Conservation (phyloP, 2,888 invertebrate species). For the Mythimna ferrago region DNA sequence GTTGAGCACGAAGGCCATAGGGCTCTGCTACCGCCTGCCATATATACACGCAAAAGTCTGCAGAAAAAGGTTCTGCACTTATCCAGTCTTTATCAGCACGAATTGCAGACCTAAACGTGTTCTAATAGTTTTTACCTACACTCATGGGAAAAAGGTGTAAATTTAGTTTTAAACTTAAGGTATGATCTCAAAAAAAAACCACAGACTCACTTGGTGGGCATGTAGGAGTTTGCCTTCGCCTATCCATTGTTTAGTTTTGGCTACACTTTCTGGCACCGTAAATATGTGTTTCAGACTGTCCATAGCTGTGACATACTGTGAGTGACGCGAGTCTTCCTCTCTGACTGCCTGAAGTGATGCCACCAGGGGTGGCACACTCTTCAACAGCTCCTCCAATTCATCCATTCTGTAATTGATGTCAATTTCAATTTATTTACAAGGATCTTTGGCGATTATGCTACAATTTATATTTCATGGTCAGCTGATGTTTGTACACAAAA, state of each 20-base stretch:
- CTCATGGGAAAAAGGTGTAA: neutral
- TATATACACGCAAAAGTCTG: too few relatives aligned
- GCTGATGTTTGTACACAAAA: too few relatives aligned
- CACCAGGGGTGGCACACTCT: slow-evolving; percentile 94
- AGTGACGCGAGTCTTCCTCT: slow-evolving; percentile 98
- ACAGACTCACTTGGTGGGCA: slow-evolving; percentile 94
- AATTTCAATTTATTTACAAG: neutral
- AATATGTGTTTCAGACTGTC: slow-evolving; percentile 99
- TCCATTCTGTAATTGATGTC: slow-evolving; percentile 90
- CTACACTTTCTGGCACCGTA: slow-evolving; percentile 98
- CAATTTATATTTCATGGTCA: neutral
- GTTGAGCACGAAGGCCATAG: too few relatives aligned
- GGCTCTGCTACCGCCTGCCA: too few relatives aligned
- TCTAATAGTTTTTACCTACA: neutral
- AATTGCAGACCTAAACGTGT: too few relatives aligned
- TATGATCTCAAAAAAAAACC: neutral
- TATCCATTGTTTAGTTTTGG: slow-evolving; percentile 98
- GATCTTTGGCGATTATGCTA: too few relatives aligned
- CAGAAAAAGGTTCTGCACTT: too few relatives aligned
- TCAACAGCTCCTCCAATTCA: slow-evolving; percentile 94
- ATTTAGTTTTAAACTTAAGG: neutral
- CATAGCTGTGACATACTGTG: slow-evolving; percentile 99
- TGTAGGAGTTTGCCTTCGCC: slow-evolving; percentile 98
- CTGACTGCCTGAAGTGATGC: slow-evolving; percentile 95
- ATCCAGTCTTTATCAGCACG: too few relatives aligned